Base-by-base conservation (phyloP, 2,797 vertebrate species). In the Micropoecilia bifurca region DNA sequence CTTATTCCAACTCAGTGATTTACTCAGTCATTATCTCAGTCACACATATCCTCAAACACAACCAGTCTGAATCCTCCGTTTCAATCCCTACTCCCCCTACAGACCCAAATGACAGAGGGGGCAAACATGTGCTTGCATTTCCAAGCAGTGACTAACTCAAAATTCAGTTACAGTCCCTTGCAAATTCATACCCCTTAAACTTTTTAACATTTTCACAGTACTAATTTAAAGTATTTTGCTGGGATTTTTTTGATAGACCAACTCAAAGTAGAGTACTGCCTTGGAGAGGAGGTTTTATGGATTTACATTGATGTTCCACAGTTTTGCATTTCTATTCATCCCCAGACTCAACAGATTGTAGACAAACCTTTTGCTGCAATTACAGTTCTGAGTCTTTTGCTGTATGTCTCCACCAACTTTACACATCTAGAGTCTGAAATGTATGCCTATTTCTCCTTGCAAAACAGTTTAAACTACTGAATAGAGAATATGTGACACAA, bases 61-160 rank as follows among this genome's bases (percentile, higher is more conserved):
- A 82, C 92, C 92, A 93, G 90, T 92, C 87, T 39, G 77, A 73
- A 43, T 77, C 69, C 57, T 46, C 74, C 73, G 71, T 82, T 88
- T 89, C 84, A 73, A 83, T 71, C 25, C 57, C 83, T 39, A 30
- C 39, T 59, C 75, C 20, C 66, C 39, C 68, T 28, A 74, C 50
- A 86, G 76, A 79, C 45, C 76, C 77, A 80, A 85, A 91, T 82
- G 79, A 90, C 85, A 85, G 22, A 73, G 79, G 66, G 78, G 85
- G 74, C 78, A 87, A 84, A 86, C 75, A 81, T 57, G 45, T 80
- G 83, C 86, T 82, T 83, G 77, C 74, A 87, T 76, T 83, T 68
- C 45, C 39, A 78, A 87, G 77, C 77, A 87, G 85, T 81, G 81
- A 85, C 87, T 87, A 90, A 86, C 66, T 86, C 79, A 76, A 9